These are phyloP conservation scores for Pyrocephalus nanus DNA, from an alignment of 2,797 vertebrate genomes.

Conservation along the genomic window DNA sequence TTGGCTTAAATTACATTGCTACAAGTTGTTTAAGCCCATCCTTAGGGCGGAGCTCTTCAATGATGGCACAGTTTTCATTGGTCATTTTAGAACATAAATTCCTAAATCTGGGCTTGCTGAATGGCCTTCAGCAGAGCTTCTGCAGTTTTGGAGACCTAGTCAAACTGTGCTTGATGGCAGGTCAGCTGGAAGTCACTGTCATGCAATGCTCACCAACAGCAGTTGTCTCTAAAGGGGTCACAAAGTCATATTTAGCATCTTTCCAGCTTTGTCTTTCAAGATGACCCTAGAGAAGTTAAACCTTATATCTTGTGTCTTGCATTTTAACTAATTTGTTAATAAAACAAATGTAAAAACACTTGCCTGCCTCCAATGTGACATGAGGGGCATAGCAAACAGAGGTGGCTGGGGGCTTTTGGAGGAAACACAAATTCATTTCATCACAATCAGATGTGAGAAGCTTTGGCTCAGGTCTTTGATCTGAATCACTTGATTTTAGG, in stretches of 20 bases:
- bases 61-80: background rate
- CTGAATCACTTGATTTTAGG: background rate
- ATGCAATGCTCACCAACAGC: background rate
- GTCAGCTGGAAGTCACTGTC: background rate
- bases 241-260: background rate
- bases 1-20: background rate
- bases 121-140: background rate
- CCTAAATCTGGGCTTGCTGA: background rate
- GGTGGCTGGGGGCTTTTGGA: background rate
- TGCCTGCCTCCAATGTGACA: background rate
- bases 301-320: background rate
- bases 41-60: background rate
- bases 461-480: background rate
- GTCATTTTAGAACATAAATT: background rate
- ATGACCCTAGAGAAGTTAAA: background rate
- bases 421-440: background rate
- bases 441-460: background rate
- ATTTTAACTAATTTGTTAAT: background rate
- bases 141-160: background rate
- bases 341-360: background rate
- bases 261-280: background rate
- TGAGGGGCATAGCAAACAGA: background rate
- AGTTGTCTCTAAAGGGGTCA: conserved; percentile 4
- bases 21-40: background rate
- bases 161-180: background rate